These are phyloP conservation scores for Lucilia cuprina DNA, from an alignment of 1,140 invertebrate genomes.

Conservation along the genomic window DNA sequence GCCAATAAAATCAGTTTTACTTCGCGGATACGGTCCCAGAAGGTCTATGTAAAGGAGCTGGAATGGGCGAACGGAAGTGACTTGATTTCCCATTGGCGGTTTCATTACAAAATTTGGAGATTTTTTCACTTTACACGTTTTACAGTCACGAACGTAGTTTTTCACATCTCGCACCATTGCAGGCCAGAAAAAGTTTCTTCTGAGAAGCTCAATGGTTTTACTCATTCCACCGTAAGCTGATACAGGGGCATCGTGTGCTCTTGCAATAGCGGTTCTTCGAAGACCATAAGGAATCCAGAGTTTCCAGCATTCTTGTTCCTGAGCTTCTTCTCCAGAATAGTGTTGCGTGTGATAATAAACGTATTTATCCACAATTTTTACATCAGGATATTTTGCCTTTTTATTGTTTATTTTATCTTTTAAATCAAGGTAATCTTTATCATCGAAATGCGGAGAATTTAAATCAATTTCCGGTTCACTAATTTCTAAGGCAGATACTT, in stretches of 20 bases:
- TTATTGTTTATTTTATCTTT: background rate
- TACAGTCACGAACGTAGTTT: constrained; percentile 20
- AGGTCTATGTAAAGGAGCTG: constrained; percentile 12
- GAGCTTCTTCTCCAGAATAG: background rate
- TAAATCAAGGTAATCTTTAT: constrained; percentile 6
- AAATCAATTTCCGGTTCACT: constrained; percentile 16
- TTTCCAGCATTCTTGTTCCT: constrained; percentile 32
- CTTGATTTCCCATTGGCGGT: constrained; percentile 9
- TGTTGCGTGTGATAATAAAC: constrained; percentile 25
- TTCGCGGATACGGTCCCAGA: constrained; percentile 36
- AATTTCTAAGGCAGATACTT: background rate
- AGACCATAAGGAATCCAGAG: constrained; percentile 36
- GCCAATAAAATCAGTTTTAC: background rate
- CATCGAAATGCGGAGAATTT: background rate
- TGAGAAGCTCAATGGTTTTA: constrained; percentile 1
- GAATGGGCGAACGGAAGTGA: background rate
- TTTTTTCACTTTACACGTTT: background rate
- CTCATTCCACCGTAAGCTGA: constrained; percentile 9
- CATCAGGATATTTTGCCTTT: constrained; percentile 15
- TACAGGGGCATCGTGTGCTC: background rate
- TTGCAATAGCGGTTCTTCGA: background rate
- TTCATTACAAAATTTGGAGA: constrained; percentile 12
- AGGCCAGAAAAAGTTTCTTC: constrained; percentile 28
- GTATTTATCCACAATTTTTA: constrained; percentile 14
- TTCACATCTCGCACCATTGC: constrained; percentile 17